A percentile compares a stretch with the other conserved stretches of the same genome.
These are phyloP conservation scores for Pherbina coryleti DNA, from an alignment of 2,888 invertebrate genomes.

Conservation along the genomic window DNA sequence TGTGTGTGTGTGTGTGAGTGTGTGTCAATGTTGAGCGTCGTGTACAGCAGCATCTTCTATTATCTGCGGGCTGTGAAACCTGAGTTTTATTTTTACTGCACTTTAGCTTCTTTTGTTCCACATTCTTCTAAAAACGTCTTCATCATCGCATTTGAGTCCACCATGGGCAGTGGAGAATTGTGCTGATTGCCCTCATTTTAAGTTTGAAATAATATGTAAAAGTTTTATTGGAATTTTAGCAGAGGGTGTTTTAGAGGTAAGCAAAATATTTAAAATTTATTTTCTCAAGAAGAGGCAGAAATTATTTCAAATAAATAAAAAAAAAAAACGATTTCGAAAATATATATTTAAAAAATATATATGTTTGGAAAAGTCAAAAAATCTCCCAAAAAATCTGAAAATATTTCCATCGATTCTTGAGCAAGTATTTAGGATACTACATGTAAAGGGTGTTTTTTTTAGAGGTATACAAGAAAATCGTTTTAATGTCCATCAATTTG, in stretches of 20 bases:
- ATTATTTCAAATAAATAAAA: no score
- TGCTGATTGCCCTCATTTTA: slow-evolving; percentile 65
- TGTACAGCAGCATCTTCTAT: not conserved
- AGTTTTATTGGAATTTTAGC: slow-evolving; percentile 49
- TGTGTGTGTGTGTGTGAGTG: slow-evolving; percentile 36
- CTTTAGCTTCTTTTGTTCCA: not conserved
- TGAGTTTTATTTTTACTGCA: not conserved
- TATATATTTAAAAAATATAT: no score
- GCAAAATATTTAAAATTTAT: not conserved
- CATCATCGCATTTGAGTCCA: not conserved
- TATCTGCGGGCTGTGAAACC: slow-evolving; percentile 23
- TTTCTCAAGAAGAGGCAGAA: no score
- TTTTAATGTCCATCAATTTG: no score
- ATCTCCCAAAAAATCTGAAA: no score
- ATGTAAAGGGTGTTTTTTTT: no score
- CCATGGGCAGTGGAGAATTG: slow-evolving; percentile 55
- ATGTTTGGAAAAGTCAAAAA: no score
- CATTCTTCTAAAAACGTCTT: slow-evolving; percentile 8
- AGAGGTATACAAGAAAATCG: no score
- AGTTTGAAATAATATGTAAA: slow-evolving; percentile 64
- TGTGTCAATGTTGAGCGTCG: slow-evolving; percentile 40
- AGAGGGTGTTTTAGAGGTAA: not conserved
- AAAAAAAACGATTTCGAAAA: no score
- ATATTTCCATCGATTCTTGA: no score
- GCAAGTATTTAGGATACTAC: no score